Conservation (phyloP, 2,797 vertebrate genomes). For the Tachyglossus aculeatus region DNA sequence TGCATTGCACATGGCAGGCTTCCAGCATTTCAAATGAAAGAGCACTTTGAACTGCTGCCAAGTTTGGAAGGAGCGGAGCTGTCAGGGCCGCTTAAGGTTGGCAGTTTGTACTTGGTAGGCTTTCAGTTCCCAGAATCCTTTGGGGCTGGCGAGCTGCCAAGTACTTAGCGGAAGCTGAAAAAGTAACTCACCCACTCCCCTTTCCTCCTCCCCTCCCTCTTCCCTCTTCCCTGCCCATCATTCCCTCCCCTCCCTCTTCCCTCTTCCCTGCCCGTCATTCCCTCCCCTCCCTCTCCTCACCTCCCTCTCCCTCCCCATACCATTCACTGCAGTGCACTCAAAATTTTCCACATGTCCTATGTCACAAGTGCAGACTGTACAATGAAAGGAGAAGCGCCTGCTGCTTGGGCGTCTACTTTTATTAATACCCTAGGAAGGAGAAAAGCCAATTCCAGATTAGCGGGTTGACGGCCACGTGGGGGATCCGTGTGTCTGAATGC, state of each 20-base stretch:
- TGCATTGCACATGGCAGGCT: slow-evolving; percentile 88
- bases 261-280: slow-evolving; percentile 8
- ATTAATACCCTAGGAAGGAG: slow-evolving; percentile 53
- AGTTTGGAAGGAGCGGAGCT: slow-evolving; percentile 87
- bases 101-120: slow-evolving; percentile 87
- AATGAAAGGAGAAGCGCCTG: slow-evolving; percentile 72
- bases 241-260: not conserved
- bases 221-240: slow-evolving; percentile 1
- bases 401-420: slow-evolving; percentile 62
- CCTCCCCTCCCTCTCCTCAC: not conserved
- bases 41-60: slow-evolving; percentile 92
- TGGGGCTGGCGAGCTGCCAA: slow-evolving; percentile 81
- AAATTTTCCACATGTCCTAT: slow-evolving; percentile 82
- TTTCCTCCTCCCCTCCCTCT: not conserved
- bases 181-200: slow-evolving; percentile 72
- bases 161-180: slow-evolving; percentile 87
- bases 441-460: slow-evolving; percentile 43
- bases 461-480: slow-evolving; percentile 30
- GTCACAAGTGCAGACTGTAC: slow-evolving; percentile 74
- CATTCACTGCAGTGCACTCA: slow-evolving; percentile 80
- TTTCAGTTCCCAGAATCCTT: slow-evolving; percentile 87
- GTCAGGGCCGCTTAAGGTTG: slow-evolving; percentile 90
- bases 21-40: slow-evolving; percentile 91
- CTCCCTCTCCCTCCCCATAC: slow-evolving; percentile 64
- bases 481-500: slow-evolving; percentile 34